Evolutionary conservation across 2,888 invertebrate species (phyloP), one percentile per base, ranked within the genome.

Genomic region (Parascotia fuliginaria): DNA sequence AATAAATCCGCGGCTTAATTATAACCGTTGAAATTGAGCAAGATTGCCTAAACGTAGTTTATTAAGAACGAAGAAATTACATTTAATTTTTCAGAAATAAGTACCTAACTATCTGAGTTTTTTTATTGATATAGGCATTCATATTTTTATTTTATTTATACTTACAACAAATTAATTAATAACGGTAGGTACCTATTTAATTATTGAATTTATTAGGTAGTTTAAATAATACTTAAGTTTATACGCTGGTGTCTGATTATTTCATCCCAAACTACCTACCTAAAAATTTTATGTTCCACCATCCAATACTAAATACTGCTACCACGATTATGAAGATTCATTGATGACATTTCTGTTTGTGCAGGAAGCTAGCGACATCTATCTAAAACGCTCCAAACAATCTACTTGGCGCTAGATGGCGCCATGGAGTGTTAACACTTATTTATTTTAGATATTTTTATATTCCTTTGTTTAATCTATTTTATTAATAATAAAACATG

Each of bases 351-450:
- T 61, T 43, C 44, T 13, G 40, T 33, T 42, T 13, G 47, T 45
- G 9, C 19, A 50, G 57, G 38, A 59, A 65, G 56, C 70, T 73
- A 81, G 81, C 86, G 88, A 79, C 88, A 87, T 85, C 88, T 89
- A 77, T 64, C 57, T 62, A 57, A 60, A 54, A 51, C 47, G 22
- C 19, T 42, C 31, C 38, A 55, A 68, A 55, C 54, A 31, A 60
- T 73, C 91, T 90, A 91, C 88, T 90, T 89, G 78, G 54, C 89
- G 69, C 84, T 75, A 92, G 91, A 83, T 90, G 91, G 90, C 91
- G 89, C 67, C 71, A 42, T 42, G 4, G 5, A 37, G 36, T 40
- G 15, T 54, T 53, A 48, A 1, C n/a, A 42, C 37, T 42, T 43
- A n/a, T 1, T 34, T 9, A 9, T 36, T 0, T 3, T 27, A 16